Percentiles rank a stretch among this genome's conserved stretches.
phyloP scores from a whole-genome alignment of 2,888 invertebrate genomes.

The Dasypogon diadema region DNA sequence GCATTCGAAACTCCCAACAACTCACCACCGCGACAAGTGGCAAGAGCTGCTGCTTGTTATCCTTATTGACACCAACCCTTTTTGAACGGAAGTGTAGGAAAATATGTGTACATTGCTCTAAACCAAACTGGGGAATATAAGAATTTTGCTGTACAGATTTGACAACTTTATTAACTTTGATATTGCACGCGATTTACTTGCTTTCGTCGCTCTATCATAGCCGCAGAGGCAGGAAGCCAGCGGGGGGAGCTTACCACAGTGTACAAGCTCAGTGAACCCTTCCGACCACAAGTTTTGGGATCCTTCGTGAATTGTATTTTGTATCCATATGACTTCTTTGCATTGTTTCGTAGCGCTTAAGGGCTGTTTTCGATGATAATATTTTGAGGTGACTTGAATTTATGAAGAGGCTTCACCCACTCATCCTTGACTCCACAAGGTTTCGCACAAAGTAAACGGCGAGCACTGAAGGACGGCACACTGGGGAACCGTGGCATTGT shows the following conservation, averaged over 20 bases:
- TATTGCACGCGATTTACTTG: constrained; percentile 57
- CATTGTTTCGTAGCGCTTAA: constrained; percentile 47
- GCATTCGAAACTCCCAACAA: not conserved
- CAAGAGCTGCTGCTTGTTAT: constrained; percentile 39
- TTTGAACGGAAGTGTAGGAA: not conserved
- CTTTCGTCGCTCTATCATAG: constrained; percentile 41
- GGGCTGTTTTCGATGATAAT: constrained; percentile 50
- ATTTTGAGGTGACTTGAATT: constrained; percentile 51
- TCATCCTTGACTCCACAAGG: not conserved
- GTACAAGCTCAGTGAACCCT: constrained; percentile 37
- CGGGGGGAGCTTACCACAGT: constrained; percentile 12
- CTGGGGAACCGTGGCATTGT: not conserved
- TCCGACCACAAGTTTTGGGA: constrained; percentile 30
- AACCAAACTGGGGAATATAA: constrained; percentile 46
- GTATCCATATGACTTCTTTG: constrained; percentile 32
- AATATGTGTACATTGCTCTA: constrained; percentile 7
- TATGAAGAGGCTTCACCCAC: constrained; percentile 34
- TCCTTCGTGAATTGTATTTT: constrained; percentile 17
- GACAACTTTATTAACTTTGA: constrained; percentile 58
- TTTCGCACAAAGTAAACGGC: not conserved
- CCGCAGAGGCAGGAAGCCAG: constrained; percentile 38
- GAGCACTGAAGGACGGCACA: not conserved
- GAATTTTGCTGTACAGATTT: constrained; percentile 55
- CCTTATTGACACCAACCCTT: constrained; percentile 30
- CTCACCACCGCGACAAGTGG: not conserved